These are phyloP conservation scores for Anaspis maculata DNA, from an alignment of 2,888 invertebrate genomes.

Conservation along the genomic window DNA sequence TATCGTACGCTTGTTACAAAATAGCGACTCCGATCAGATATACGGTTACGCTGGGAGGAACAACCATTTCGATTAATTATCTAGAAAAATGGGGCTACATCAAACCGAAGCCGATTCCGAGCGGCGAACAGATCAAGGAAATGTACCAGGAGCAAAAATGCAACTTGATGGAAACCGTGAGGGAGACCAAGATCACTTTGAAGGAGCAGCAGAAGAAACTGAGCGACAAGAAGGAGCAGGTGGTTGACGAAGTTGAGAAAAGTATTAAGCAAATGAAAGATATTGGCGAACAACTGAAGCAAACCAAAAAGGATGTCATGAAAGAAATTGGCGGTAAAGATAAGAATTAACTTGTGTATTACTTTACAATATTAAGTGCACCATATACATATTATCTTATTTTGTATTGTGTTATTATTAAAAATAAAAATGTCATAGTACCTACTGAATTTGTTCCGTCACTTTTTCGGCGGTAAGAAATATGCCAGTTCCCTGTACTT, in stretches of 20 bases:
- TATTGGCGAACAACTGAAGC: constrained; percentile 9
- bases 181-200: constrained; percentile 48
- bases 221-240: constrained; percentile 28
- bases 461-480: no score
- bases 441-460: no score
- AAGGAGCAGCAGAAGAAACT: constrained; percentile 13
- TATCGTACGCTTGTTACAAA: constrained; percentile 90
- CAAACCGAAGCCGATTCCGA: constrained; percentile 77
- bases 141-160: constrained; percentile 55
- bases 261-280: constrained; percentile 26
- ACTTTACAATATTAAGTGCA: no score
- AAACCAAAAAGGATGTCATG: constrained; percentile 8
- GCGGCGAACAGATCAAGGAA: constrained; percentile 53
- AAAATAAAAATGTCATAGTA: no score
- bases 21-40: constrained; percentile 84
- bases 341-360: background rate
- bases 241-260: constrained; percentile 21
- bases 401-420: no score
- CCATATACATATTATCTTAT: no score
- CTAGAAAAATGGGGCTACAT: constrained; percentile 74
- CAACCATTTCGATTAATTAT: constrained; percentile 76
- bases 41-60: constrained; percentile 85
- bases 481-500: no score
- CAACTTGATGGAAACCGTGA: constrained; percentile 52
- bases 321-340: constrained; percentile 5